Evolutionary conservation across 2,797 vertebrate species (phyloP), one percentile per base, ranked within the genome.

Genomic region (Liasis olivaceus): DNA sequence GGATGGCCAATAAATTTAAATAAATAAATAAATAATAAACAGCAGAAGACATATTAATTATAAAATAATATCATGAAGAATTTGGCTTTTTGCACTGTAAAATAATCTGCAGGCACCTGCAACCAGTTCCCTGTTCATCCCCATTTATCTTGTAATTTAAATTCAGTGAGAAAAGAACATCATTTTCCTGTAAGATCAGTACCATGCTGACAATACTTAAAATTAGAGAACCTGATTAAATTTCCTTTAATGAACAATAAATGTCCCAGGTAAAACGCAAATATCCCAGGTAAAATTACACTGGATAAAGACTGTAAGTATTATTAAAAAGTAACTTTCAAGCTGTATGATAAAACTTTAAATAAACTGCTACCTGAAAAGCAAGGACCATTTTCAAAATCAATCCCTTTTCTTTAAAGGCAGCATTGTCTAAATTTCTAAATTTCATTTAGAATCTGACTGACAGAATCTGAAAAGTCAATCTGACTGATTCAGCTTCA

Each of bases 81-180:
- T 92, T 87, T 54, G 0, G 60, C 91, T 47, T 72, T 90, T 85
- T 92, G 91, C 20, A 85, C 36, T 42, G 31, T 62, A 54, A 95
- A 90, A 28, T 72, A 72, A 60, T 89, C 59, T 85, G 8, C 26
- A 89, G 24, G 3, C 51, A 66, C 13, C 28, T 89, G n/a, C 72
- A 91, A 77, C n/a, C 59, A 69, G 12, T 12, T 56, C 69, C 7
- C n/a, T 13, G 8, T 90, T 90, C 31, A 89, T 66, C 58, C 7
- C n/a, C 20, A 14, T 90, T 90, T 26, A 89, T 66, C 58, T 72
- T 24, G 42, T 31, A 56, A 88, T 20, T 81, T 28, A 31, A 20
- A 36, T 90, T 77, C 58, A 72, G 2, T 14, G 72, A 62, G 54
- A n/a, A 89, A 54, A 36, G 20, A 56, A 7, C 15, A 58, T 42